Evolutionary conservation across 2,888 invertebrate genomes (phyloP).

Genomic region (Dryobota labecula): DNA sequence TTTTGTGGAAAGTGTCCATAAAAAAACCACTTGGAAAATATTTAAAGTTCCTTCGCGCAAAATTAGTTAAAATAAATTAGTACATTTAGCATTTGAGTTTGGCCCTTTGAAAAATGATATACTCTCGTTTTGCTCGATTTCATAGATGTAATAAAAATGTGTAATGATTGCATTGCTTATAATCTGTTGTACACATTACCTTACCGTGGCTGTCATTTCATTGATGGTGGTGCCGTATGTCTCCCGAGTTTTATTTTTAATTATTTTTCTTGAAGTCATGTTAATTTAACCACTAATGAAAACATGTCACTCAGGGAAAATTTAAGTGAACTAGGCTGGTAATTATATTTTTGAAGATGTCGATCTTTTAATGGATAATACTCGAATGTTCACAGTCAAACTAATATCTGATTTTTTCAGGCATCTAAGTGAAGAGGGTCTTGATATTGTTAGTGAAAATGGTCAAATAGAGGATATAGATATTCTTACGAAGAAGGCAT

Average conservation of each 20-base stretch:
- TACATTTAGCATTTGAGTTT: not conserved
- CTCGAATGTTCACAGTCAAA: conserved; percentile 41
- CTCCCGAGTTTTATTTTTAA: conserved; percentile 79
- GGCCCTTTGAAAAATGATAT: not conserved
- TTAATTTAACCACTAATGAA: conserved; percentile 79
- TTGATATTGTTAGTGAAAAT: conserved; percentile 92
- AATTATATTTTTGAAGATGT: conserved; percentile 72
- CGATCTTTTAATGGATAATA: conserved; percentile 40
- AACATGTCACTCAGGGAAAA: conserved; percentile 92
- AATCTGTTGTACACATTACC: conserved; percentile 55
- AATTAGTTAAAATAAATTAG: not conserved
- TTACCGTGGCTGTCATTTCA: conserved; percentile 68
- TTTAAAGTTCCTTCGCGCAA: not conserved
- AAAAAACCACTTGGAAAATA: not conserved
- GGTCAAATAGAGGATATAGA: conserved; percentile 91
- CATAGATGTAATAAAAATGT: conserved; percentile 30
- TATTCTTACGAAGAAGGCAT: conserved; percentile 91
- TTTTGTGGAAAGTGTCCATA: not conserved
- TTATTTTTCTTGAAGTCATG: conserved; percentile 82
- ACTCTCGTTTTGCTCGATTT: not conserved
- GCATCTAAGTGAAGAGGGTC: conserved; percentile 93
- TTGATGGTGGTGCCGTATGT: conserved; percentile 79
- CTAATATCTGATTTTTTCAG: conserved; percentile 86
- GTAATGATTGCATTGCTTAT: conserved; percentile 36
- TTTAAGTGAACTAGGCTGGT: conserved; percentile 93